A percentile compares a stretch with the other conserved stretches of the same genome.
These are phyloP conservation scores for Ylistrum balloti DNA, from an alignment of 1,140 invertebrate genomes.

Conservation along the genomic window DNA sequence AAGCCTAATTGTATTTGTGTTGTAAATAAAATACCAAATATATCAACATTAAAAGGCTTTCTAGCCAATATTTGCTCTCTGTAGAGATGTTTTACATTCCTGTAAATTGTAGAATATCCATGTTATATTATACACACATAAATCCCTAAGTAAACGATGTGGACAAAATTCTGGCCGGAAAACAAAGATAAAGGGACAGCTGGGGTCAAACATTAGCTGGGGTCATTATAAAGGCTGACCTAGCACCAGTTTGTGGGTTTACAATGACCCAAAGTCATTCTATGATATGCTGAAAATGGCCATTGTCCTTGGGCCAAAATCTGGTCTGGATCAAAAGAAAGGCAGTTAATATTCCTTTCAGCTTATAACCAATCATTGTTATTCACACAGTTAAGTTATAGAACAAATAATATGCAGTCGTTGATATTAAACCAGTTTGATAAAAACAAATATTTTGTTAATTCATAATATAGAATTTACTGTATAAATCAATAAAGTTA, in stretches of 20 bases:
- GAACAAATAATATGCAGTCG: too few relatives aligned
- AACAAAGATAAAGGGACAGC: neutral
- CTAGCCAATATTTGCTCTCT: conserved; percentile 18
- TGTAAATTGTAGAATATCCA: neutral
- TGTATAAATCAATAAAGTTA: too few relatives aligned
- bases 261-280: neutral
- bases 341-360: too few relatives aligned
- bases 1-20: neutral
- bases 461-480: too few relatives aligned
- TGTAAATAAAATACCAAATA: neutral
- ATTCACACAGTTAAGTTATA: too few relatives aligned
- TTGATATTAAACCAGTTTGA: too few relatives aligned
- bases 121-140: neutral
- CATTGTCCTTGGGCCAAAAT: neutral
- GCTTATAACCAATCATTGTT: too few relatives aligned
- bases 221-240: neutral
- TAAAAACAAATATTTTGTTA: too few relatives aligned
- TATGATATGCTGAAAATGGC: neutral
- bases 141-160: neutral
- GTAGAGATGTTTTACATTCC: neutral
- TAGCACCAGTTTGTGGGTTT: neutral
- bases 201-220: neutral
- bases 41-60: neutral
- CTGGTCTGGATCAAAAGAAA: neutral
- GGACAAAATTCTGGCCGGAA: neutral